Conservation (phyloP, 2,113 vertebrate genomes). For the Centropristis striata region DNA sequence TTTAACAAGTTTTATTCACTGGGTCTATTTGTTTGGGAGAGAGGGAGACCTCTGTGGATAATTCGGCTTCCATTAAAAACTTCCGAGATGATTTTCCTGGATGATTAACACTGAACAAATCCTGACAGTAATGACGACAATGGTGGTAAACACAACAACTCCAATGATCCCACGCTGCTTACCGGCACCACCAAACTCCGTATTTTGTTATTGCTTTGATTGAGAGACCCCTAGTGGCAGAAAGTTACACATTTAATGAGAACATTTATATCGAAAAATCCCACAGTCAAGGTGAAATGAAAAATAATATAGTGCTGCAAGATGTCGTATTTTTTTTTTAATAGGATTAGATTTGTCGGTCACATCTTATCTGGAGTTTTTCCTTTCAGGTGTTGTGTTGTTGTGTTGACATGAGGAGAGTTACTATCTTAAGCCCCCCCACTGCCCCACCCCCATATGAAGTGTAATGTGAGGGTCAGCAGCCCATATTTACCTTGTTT, state of each 20-base stretch:
- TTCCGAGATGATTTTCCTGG: too few species aligned
- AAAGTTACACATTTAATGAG: background rate
- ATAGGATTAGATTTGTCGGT: background rate
- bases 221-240: too few species aligned
- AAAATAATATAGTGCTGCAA: background rate
- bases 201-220: too few species aligned
- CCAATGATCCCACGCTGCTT: too few species aligned
- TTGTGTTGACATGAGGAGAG: slow-evolving; percentile 17
- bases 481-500: slow-evolving; percentile 26
- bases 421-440: background rate
- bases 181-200: too few species aligned
- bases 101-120: too few species aligned
- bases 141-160: too few species aligned
- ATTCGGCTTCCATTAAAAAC: too few species aligned
- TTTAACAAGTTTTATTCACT: too few species aligned
- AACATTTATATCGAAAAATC: background rate
- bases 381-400: background rate
- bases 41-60: too few species aligned
- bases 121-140: too few species aligned
- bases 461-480: slow-evolving; percentile 28
- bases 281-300: background rate
- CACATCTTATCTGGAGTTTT: background rate
- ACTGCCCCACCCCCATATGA: background rate
- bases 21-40: too few species aligned
- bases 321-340: background rate